Evolutionary conservation across 1,140 invertebrate genomes (phyloP), one percentile per base, ranked within the genome.

Genomic region (Heliconius melpomene): DNA sequence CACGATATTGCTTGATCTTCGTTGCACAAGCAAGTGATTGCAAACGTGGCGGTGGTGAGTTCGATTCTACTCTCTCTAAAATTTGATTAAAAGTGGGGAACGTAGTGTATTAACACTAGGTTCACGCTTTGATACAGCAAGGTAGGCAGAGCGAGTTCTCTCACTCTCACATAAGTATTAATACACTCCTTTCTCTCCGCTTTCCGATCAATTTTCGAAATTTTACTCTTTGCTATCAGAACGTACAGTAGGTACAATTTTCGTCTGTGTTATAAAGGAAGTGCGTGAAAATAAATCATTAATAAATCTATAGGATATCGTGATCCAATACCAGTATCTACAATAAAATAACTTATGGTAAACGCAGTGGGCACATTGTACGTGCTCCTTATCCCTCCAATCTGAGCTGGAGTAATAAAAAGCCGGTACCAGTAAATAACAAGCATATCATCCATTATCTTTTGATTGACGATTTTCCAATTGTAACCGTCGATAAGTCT

Each of bases 381-480:
- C 74, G 60, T 73, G 78, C 80, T 66, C 79, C 57, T 71, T 79
- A 73, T 52, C 83, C 80, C 54, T 75, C 60, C 66, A 79, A 83
- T 70, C 76, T 79, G 66, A 76, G 72, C 76, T n/a, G 52, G 76
- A 79, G 79, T 80, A 81, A 84, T 86, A 85, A 85, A 81, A 82
- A 78, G 80, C 75, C 71, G 80, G 72, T 79, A 75, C 77, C 78
- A 72, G 82, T 85, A 84, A 86, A 81, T 82, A 77, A 83, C 66
- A 40, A 78, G 72, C 83, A 79, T 88, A 89, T 90, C 87, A 82
- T 77, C 71, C 76, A 82, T 75, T 85, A 90, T 90, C 84, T 85
- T 86, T 86, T 88, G 85, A 90, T 90, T 88, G 87, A 90, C 86
- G 86, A 89, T 88, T 85, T 90, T 86, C 82, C 86, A 83, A 90